phyloP scores from a whole-genome alignment of 2,888 invertebrate species.

The Seladonia tumulorum region DNA sequence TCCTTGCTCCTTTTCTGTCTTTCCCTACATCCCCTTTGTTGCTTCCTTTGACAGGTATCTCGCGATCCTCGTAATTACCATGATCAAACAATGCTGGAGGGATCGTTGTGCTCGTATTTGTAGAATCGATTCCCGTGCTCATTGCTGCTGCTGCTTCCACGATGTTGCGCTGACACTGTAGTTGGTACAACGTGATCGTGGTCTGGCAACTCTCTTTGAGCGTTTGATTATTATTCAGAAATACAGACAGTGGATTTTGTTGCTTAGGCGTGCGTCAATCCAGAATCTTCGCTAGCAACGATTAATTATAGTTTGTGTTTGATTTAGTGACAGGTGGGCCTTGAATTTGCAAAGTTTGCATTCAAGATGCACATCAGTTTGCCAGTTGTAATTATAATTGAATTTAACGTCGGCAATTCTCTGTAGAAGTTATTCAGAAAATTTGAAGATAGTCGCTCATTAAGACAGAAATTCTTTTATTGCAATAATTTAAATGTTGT shows the following conservation, averaged over 20 bases:
- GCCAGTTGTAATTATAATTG: too few relatives aligned
- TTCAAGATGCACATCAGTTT: too few relatives aligned
- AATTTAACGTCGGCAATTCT: too few relatives aligned
- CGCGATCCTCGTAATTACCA: conserved; percentile 77
- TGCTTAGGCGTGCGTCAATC: background rate
- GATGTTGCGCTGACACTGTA: conserved; percentile 17
- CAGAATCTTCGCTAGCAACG: background rate
- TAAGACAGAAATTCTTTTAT: too few relatives aligned
- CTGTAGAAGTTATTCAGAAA: too few relatives aligned
- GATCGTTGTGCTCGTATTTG: conserved; percentile 58
- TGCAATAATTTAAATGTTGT: too few relatives aligned
- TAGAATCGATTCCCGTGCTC: conserved; percentile 17
- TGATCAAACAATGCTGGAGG: conserved; percentile 78
- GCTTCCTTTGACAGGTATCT: conserved; percentile 62
- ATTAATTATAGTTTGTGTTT: background rate
- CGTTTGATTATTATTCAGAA: conserved; percentile 51
- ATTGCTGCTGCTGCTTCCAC: background rate
- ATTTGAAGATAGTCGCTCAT: too few relatives aligned
- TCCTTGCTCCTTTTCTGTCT: conserved; percentile 20
- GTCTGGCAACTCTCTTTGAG: conserved; percentile 53
- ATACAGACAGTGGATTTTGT: conserved; percentile 10
- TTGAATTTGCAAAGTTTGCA: too few relatives aligned
- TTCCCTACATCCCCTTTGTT: conserved; percentile 42
- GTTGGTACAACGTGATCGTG: conserved; percentile 48
- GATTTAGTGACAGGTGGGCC: too few relatives aligned